These are phyloP conservation scores for Rallus limicola DNA, from an alignment of 2,113 vertebrate genomes.

Conservation along the genomic window DNA sequence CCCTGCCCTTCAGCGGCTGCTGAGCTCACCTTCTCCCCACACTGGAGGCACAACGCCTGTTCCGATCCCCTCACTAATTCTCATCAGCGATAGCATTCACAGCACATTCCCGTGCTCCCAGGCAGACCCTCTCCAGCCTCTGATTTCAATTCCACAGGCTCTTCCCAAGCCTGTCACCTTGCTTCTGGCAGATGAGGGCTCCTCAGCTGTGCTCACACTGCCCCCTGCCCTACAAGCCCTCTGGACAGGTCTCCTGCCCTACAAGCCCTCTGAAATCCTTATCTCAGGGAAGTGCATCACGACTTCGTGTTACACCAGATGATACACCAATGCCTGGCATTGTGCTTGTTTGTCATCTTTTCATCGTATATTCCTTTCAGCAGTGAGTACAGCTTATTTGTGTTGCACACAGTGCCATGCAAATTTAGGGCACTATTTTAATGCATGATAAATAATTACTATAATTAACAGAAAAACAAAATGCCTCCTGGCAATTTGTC, in stretches of 20 bases:
- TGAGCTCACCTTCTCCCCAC: not conserved
- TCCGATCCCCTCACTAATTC: not conserved
- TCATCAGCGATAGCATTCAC: not conserved
- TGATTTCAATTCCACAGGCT: not conserved
- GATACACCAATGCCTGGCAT: not conserved
- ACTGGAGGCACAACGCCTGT: not conserved
- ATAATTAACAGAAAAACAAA: constrained; percentile 52
- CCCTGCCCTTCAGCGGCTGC: not conserved
- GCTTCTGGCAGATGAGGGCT: not conserved
- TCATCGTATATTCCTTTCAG: not conserved
- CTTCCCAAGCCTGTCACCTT: not conserved
- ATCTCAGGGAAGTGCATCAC: not conserved
- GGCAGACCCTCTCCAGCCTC: not conserved
- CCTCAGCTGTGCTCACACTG: constrained; percentile 9
- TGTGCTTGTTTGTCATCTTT: not conserved
- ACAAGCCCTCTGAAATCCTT: not conserved
- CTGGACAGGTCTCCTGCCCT: not conserved
- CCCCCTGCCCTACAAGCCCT: not conserved
- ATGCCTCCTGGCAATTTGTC: constrained; percentile 55
- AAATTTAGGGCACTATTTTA: constrained; percentile 57
- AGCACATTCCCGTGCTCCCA: not conserved
- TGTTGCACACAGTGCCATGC: constrained; percentile 24
- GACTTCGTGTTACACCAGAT: not conserved
- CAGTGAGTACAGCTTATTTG: constrained; percentile 8
- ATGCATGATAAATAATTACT: constrained; percentile 64